A percentile compares a stretch with the other conserved stretches of the same genome.
Conservation (phyloP, 2,113 vertebrate species). For the Nothobranchius furzeri region DNA sequence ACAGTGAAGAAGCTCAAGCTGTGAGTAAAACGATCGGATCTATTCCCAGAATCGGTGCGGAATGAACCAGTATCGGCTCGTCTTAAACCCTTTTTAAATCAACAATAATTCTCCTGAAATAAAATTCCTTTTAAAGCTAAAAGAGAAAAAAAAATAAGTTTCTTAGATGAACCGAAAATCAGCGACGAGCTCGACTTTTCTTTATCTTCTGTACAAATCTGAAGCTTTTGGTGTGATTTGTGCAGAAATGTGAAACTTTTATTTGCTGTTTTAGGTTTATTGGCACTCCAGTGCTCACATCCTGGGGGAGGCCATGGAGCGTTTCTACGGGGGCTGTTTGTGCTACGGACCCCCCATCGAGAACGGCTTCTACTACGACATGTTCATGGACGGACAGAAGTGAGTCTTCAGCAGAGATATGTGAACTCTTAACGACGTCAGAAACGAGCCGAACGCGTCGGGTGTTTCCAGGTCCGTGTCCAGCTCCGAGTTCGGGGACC, state of each 20-base stretch:
- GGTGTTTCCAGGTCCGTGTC: conserved; percentile 85
- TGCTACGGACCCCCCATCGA: conserved; percentile 98
- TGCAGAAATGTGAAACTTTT: not conserved
- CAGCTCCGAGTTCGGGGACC: conserved; percentile 89
- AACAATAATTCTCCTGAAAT: not conserved
- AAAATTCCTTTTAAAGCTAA: no score
- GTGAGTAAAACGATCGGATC: conserved; percentile 76
- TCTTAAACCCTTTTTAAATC: no score
- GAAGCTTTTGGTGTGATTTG: not conserved
- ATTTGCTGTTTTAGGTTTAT: conserved; percentile 82
- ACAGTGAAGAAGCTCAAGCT: conserved; percentile 92
- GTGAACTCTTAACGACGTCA: no score
- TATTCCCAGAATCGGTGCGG: not conserved
- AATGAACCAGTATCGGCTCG: not conserved
- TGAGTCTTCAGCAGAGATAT: conserved; percentile 61
- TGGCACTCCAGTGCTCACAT: conserved; percentile 99
- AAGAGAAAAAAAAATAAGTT: no score
- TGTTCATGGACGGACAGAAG: conserved; percentile 93
- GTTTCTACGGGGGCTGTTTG: conserved; percentile 93
- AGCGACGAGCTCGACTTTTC: no score
- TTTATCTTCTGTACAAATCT: no score
- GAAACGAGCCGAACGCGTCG: not conserved
- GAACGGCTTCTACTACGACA: conserved; percentile 98
- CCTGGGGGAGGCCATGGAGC: conserved; percentile 96
- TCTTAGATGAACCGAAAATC: no score